Conservation (phyloP, 2,888 invertebrate genomes). For the Pogonocherus hispidulus region DNA sequence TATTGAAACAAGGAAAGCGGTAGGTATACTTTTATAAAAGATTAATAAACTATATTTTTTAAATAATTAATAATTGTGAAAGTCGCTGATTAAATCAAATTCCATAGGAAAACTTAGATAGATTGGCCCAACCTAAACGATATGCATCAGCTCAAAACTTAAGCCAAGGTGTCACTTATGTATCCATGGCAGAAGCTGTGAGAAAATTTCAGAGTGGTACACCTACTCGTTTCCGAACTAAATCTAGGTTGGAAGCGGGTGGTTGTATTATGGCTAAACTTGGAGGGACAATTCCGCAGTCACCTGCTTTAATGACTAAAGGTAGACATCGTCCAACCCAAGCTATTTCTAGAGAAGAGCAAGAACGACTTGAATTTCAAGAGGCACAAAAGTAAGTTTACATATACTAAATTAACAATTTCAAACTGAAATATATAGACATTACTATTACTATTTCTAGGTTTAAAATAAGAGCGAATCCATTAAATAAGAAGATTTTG, state of each 20-base stretch:
- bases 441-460: no score
- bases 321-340: slow-evolving; percentile 71
- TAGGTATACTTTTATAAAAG: no score
- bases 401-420: no score
- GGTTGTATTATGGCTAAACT: slow-evolving; percentile 11
- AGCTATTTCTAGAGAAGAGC: slow-evolving; percentile 73
- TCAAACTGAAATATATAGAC: no score
- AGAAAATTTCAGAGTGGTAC: slow-evolving; percentile 71
- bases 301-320: slow-evolving; percentile 72
- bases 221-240: slow-evolving; percentile 71
- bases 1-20: no score
- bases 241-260: slow-evolving; percentile 38
- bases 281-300: slow-evolving; percentile 69
- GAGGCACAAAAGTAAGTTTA: slow-evolving; percentile 73
- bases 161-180: slow-evolving; percentile 55
- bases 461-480: slow-evolving; percentile 77
- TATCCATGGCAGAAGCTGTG: slow-evolving; percentile 72
- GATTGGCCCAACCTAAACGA: slow-evolving; percentile 54
- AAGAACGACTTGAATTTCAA: slow-evolving; percentile 75
- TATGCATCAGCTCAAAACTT: slow-evolving; percentile 48
- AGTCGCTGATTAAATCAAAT: no score
- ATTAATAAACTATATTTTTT: no score
- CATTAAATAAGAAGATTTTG: slow-evolving; percentile 75
- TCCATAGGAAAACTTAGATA: slow-evolving; percentile 50
- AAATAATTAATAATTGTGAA: no score